A percentile compares a stretch with the other conserved stretches of the same genome.
phyloP scores from a whole-genome alignment of 2,797 vertebrate genomes.

The Mormyrops boulengeri region DNA sequence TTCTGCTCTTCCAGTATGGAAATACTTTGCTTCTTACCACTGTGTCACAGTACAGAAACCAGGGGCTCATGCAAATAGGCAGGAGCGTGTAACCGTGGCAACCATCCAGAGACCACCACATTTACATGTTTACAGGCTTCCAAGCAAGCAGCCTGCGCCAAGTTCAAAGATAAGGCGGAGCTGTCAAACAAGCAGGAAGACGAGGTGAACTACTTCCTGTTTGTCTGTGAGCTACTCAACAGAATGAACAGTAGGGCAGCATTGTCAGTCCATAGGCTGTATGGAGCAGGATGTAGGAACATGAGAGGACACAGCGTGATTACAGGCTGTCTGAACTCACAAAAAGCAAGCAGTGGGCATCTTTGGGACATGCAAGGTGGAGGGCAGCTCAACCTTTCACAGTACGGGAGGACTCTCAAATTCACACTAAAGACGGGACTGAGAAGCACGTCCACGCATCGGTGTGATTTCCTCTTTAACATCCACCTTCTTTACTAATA shows the following conservation, averaged over 20 bases:
- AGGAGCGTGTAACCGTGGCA: conserved; percentile 50
- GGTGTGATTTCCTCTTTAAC: neutral
- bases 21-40: conserved; percentile 60
- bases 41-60: conserved; percentile 92
- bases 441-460: neutral
- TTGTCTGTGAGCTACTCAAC: neutral
- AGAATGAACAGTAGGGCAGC: no score
- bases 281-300: neutral
- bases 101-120: conserved; percentile 43
- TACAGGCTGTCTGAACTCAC: neutral
- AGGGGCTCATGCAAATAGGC: conserved; percentile 83
- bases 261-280: neutral
- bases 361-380: neutral
- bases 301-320: neutral
- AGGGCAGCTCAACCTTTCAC: neutral
- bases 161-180: conserved; percentile 7
- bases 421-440: neutral
- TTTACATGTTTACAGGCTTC: conserved; percentile 47
- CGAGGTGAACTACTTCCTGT: neutral
- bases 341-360: neutral
- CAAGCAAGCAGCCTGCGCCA: conserved; percentile 26
- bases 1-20: conserved; percentile 74
- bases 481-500: neutral
- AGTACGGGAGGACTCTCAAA: neutral
- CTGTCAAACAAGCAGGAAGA: neutral